Conservation (phyloP, 2,797 vertebrate genomes). For the Myotis findleyi region DNA sequence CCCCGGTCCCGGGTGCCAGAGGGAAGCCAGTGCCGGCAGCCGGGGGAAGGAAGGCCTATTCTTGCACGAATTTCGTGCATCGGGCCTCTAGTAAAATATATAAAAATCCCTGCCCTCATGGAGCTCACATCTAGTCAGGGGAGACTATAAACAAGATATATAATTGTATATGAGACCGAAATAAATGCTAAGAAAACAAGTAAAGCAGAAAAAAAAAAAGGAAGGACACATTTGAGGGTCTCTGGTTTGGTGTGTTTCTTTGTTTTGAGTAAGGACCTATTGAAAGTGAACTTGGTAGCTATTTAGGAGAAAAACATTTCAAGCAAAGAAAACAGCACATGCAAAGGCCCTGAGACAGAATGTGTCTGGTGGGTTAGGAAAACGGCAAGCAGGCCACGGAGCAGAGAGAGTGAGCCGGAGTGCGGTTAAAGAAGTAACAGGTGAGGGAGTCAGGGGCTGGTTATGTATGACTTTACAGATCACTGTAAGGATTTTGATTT, state of each 20-base stretch:
- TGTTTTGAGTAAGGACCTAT: slow-evolving; percentile 18
- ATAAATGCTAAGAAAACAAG: slow-evolving; percentile 22
- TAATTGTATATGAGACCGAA: not conserved
- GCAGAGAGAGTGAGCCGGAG: not conserved
- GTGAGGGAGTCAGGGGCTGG: not conserved
- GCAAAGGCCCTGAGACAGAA: slow-evolving; percentile 33
- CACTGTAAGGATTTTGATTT: not conserved
- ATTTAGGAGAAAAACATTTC: not conserved
- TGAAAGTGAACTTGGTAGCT: not conserved
- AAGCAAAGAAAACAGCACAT: not conserved
- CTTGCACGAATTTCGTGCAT: too few relatives aligned
- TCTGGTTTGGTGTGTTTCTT: not conserved
- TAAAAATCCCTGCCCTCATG: not conserved
- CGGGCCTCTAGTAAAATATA: not conserved
- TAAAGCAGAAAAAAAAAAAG: not conserved
- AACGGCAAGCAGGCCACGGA: not conserved
- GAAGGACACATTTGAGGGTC: not conserved
- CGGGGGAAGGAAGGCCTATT: too few relatives aligned
- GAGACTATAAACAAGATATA: not conserved
- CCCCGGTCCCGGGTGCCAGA: too few relatives aligned
- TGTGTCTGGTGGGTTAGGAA: not conserved
- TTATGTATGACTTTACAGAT: not conserved
- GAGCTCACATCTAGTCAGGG: not conserved
- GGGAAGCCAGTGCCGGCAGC: too few relatives aligned
- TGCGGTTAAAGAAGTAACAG: not conserved